phyloP scores from a whole-genome alignment of 2,888 invertebrate genomes.

The Erebia ligea region DNA sequence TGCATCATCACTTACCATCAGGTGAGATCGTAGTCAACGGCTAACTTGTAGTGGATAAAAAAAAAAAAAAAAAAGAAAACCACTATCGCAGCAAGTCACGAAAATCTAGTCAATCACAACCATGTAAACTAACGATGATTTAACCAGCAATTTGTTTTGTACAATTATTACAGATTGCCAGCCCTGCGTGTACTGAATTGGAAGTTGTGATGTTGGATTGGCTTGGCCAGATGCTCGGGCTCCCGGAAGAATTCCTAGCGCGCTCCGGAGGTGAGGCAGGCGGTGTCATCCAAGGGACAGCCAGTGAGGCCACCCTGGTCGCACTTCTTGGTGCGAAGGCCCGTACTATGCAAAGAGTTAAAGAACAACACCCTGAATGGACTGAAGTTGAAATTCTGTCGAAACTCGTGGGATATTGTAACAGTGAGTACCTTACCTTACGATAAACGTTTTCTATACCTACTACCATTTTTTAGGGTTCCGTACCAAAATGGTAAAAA shows the following conservation, averaged over 20 bases:
- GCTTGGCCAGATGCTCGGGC: slow-evolving; percentile 95
- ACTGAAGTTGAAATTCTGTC: slow-evolving; percentile 88
- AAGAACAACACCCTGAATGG: slow-evolving; percentile 89
- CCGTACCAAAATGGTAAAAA: too few species aligned
- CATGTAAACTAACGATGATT: background rate
- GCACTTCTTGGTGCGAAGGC: slow-evolving; percentile 95
- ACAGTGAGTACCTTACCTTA: slow-evolving; percentile 83
- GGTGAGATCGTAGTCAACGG: too few species aligned
- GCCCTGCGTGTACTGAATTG: slow-evolving; percentile 97
- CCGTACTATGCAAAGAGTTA: slow-evolving; percentile 86
- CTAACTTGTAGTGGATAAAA: too few species aligned
- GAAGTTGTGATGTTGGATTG: slow-evolving; percentile 98
- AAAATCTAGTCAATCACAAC: too few species aligned
- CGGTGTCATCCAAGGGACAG: slow-evolving; percentile 97
- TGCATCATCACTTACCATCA: too few species aligned
- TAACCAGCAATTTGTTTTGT: background rate
- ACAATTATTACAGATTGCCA: slow-evolving; percentile 87
- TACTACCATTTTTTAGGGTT: too few species aligned
- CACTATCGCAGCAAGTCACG: too few species aligned
- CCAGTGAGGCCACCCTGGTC: slow-evolving; percentile 96
- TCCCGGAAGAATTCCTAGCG: slow-evolving; percentile 93
- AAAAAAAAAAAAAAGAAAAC: too few species aligned
- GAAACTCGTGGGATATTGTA: slow-evolving; percentile 94
- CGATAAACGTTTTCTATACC: background rate
- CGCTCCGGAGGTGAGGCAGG: slow-evolving; percentile 92